A percentile compares a stretch with the other conserved stretches of the same genome.
phyloP scores from a whole-genome alignment of 35 echinoderm and acorn worm species.

The Apostichopus parvimensis region DNA sequence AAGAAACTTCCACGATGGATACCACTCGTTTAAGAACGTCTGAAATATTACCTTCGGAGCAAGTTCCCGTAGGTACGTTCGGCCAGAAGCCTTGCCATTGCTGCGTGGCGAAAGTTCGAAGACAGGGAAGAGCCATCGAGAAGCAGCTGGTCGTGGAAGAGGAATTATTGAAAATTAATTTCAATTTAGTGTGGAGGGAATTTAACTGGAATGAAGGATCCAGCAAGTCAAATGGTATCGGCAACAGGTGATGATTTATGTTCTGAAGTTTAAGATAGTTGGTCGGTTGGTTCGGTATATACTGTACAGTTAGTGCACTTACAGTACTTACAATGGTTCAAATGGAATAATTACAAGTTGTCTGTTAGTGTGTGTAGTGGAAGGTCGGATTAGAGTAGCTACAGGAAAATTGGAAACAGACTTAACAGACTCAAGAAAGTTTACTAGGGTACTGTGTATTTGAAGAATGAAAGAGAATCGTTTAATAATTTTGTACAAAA shows the following conservation, averaged over 20 bases:
- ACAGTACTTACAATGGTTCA: too few species aligned
- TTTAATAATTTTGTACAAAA: too few species aligned
- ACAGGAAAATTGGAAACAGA: too few species aligned
- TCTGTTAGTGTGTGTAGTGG: too few species aligned
- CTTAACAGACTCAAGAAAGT: too few species aligned
- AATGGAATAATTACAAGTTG: too few species aligned
- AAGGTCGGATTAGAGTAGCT: too few species aligned
- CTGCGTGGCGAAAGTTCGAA: neutral
- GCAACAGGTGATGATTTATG: neutral
- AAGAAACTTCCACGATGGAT: neutral
- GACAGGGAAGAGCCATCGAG: neutral
- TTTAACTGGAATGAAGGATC: conserved; percentile 10
- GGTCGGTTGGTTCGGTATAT: neutral
- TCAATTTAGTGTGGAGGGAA: conserved; percentile 13
- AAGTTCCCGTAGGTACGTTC: neutral
- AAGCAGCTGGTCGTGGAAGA: neutral
- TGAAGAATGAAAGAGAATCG: too few species aligned
- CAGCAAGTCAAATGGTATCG: neutral
- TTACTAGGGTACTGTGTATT: too few species aligned
- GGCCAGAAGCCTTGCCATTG: neutral
- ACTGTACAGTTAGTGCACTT: too few species aligned
- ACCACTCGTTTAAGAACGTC: neutral
- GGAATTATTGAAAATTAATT: neutral
- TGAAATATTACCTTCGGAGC: neutral
- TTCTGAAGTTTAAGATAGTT: neutral